Evolutionary conservation across 2,113 vertebrate species (phyloP).

Genomic region (Hippoglossus stenolepis): DNA sequence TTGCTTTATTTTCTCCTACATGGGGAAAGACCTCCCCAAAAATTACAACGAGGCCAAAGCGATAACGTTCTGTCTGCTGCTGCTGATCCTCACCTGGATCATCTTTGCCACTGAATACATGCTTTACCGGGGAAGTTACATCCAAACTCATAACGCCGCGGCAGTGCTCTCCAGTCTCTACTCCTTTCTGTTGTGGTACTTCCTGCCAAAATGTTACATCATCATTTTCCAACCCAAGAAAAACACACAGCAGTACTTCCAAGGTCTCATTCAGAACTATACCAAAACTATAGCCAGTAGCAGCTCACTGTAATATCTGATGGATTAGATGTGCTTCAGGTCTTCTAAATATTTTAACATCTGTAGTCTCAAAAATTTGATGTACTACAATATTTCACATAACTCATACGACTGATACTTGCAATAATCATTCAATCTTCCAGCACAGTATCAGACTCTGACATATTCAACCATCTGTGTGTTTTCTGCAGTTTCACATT

Average conservation of each 20-base stretch:
- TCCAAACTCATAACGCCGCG: conserved; percentile 61
- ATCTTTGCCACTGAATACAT: conserved; percentile 68
- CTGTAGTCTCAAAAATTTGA: not conserved
- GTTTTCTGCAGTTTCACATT: too few relatives aligned
- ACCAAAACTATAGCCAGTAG: conserved; percentile 80
- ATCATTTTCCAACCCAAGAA: conserved; percentile 84
- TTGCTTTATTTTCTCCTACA: conserved; percentile 88
- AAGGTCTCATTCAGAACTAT: conserved; percentile 87
- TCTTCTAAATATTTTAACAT: not conserved
- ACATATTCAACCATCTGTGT: too few relatives aligned
- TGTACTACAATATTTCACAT: not conserved
- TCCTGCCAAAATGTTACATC: conserved; percentile 86
- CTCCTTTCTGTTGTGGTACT: conserved; percentile 83
- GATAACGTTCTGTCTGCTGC: conserved; percentile 87
- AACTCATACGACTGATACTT: not conserved
- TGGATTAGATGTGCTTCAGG: not conserved
- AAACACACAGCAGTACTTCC: conserved; percentile 87
- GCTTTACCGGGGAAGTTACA: conserved; percentile 76
- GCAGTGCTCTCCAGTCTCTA: conserved; percentile 77
- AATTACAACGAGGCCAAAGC: conserved; percentile 92
- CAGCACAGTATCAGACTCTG: too few relatives aligned
- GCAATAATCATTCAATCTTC: not conserved
- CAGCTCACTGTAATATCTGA: not conserved
- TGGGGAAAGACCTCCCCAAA: conserved; percentile 90
- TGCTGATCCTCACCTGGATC: conserved; percentile 85